A percentile compares a stretch with the other conserved stretches of the same genome.
phyloP scores from a whole-genome alignment of 2,888 invertebrate species.

The Hydropsyche betteni region DNA sequence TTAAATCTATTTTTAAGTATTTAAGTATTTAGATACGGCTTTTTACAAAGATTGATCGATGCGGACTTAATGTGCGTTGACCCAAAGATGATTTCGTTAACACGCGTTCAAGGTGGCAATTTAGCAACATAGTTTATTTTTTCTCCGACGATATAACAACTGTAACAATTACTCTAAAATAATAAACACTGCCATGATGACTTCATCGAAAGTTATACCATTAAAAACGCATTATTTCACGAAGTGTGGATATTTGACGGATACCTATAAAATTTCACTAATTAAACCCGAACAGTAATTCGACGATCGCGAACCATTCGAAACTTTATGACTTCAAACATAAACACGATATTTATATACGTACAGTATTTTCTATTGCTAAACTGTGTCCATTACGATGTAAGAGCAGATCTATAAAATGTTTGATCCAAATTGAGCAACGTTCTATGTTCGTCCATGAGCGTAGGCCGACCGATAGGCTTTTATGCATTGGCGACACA shows the following conservation, averaged over 20 bases:
- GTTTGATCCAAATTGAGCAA: slow-evolving; percentile 11
- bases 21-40: too few species aligned
- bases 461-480: slow-evolving; percentile 6
- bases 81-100: not conserved
- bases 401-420: slow-evolving; percentile 15
- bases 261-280: not conserved
- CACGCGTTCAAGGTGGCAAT: not conserved
- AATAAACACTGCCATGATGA: not conserved
- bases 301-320: not conserved
- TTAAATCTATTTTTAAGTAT: too few species aligned
- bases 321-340: not conserved
- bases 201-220: slow-evolving; percentile 3
- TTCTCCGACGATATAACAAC: not conserved
- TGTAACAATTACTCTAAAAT: not conserved
- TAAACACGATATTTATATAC: too few species aligned
- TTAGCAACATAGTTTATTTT: not conserved
- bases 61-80: not conserved
- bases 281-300: not conserved
- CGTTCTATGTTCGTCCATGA: slow-evolving; percentile 2
- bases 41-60: not conserved
- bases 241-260: not conserved
- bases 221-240: slow-evolving; percentile 11
- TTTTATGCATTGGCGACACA: slow-evolving; percentile 20
- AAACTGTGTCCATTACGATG: slow-evolving; percentile 12
- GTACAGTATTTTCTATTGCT: slow-evolving; percentile 2